Evolutionary conservation across 2,797 vertebrate genomes (phyloP).

Genomic region (Erpetoichthys calabaricus): DNA sequence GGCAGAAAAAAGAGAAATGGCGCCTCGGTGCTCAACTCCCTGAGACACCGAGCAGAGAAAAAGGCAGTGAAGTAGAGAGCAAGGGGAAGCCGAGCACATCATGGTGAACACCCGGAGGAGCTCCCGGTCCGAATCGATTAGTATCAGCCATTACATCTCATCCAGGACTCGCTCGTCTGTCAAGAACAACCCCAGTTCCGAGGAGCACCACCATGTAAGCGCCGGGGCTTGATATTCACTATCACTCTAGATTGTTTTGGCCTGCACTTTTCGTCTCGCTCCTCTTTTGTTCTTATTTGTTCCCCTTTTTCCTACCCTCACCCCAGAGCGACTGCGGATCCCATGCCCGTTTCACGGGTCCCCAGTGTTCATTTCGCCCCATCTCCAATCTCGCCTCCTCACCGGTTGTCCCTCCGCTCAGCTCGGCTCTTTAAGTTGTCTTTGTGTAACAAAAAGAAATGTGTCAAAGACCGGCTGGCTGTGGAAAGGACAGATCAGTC

Average conservation of each 20-base stretch:
- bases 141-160: slow-evolving; percentile 45
- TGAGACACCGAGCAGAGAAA: slow-evolving; percentile 38
- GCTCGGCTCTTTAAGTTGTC: not conserved
- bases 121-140: slow-evolving; percentile 40
- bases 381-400: not conserved
- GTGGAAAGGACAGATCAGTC: too few relatives aligned
- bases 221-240: slow-evolving; percentile 31
- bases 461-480: too few relatives aligned
- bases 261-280: slow-evolving; percentile 21
- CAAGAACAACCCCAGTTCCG: slow-evolving; percentile 43
- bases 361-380: too few relatives aligned
- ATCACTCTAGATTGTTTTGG: slow-evolving; percentile 16
- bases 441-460: too few relatives aligned
- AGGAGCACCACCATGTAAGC: slow-evolving; percentile 47
- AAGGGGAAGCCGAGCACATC: slow-evolving; percentile 33
- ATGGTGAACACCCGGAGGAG: slow-evolving; percentile 91
- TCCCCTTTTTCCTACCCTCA: not conserved
- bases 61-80: slow-evolving; percentile 37
- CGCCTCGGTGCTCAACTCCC: slow-evolving; percentile 50
- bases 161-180: slow-evolving; percentile 59
- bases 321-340: not conserved
- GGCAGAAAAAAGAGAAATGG: slow-evolving; percentile 51
- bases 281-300: slow-evolving; percentile 26
- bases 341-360: not conserved
- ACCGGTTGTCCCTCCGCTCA: not conserved